Conservation (phyloP, 2,113 vertebrate species). For the Leptodactylus fuscus region DNA sequence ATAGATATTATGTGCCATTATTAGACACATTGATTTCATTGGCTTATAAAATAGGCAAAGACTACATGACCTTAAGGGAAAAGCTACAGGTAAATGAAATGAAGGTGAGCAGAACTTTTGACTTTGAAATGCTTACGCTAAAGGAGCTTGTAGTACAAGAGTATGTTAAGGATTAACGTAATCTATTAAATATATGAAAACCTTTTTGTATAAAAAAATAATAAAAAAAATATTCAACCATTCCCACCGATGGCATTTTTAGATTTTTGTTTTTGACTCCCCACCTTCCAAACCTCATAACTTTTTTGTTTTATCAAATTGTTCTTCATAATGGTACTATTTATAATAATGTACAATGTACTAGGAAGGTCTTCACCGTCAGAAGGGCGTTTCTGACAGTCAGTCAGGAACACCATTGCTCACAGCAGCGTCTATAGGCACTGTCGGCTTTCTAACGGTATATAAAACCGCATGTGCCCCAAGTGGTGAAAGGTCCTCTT, state of each 20-base stretch:
- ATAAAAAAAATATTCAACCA: background rate
- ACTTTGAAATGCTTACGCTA: slow-evolving; percentile 71
- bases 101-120: slow-evolving; percentile 72
- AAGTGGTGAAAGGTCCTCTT: too few relatives aligned
- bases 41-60: slow-evolving; percentile 82
- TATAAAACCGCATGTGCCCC: too few relatives aligned
- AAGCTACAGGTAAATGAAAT: slow-evolving; percentile 73
- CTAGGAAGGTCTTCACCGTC: too few relatives aligned
- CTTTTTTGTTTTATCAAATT: too few relatives aligned
- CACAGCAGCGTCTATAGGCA: too few relatives aligned
- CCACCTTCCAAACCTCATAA: too few relatives aligned
- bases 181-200: background rate
- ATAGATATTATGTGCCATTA: slow-evolving; percentile 78
- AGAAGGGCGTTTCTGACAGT: too few relatives aligned
- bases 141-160: slow-evolving; percentile 89
- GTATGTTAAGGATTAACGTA: slow-evolving; percentile 66
- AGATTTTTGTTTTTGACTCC: too few relatives aligned
- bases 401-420: too few relatives aligned
- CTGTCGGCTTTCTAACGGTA: too few relatives aligned
- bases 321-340: too few relatives aligned
- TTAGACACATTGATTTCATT: slow-evolving; percentile 83
- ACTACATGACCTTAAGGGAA: slow-evolving; percentile 83
- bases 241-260: too few relatives aligned
- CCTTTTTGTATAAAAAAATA: background rate
- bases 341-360: background rate